Base-by-base conservation (phyloP, 2,888 invertebrate species). In the Parnassius mnemosyne region DNA sequence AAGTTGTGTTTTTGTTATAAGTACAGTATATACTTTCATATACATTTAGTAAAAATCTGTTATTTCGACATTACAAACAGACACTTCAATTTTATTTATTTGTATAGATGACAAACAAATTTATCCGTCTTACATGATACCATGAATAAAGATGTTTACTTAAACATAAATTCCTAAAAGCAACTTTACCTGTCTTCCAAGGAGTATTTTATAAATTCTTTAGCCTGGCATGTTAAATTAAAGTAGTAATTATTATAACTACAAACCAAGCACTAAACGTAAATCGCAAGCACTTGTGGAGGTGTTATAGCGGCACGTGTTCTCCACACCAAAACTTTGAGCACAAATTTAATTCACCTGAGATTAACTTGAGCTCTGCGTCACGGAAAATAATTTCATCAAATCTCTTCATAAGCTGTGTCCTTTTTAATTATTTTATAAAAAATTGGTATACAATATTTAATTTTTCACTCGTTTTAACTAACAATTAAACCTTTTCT, bases 271-370 rank as follows among this genome's bases (percentile, higher is more conserved):
- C n/a, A 50, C 50, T 58, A 44, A 57, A 51, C 62, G 54, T 59
- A 59, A 59, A 59, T 59, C 63, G 59, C 59, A 55, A 16, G 54
- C 58, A 53, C 63, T 59, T 52, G 59, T 52, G 52, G 52, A 63
- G 63, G 63, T 63, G 63, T 63, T 63, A 63, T 55, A 56, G 55
- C 59, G 63, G 63, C 63, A 63, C 63, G 63, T 63, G 63, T 59
- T 59, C 58, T 42, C 59, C 63, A 52, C 63, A 52, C 63, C 59
- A 52, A 63, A 63, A 59, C 59, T 59, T 59, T 59, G 52, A 59
- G 59, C 59, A 63, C 63, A 63, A 63, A 63, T 63, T 59, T 63
- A 63, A 55, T 59, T 63, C 59, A 59, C 63, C 55, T 58, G 49
- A 63, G 62, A 63, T 63, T 63, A 63, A 63, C 62, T 63, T 58